These are phyloP conservation scores for Stictocephala bisonia DNA, from an alignment of 2,888 invertebrate genomes.

Conservation along the genomic window DNA sequence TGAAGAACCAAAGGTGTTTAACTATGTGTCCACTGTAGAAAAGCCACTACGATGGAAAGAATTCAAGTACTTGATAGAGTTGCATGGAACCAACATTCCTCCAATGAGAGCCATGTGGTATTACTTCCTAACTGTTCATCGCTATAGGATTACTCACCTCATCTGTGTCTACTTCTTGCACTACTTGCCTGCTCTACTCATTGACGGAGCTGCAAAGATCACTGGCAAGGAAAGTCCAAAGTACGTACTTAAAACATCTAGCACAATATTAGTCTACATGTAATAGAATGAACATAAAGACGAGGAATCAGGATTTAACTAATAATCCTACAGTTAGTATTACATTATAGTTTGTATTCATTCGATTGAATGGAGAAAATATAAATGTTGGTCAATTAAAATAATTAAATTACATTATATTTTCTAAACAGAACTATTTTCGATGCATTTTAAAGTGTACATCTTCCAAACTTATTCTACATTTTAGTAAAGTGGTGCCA, in stretches of 20 bases:
- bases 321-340: too few relatives aligned
- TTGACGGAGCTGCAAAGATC: conserved; percentile 73
- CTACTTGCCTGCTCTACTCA: conserved; percentile 75
- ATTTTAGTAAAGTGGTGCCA: too few relatives aligned
- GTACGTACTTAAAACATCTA: conserved; percentile 64
- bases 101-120: conserved; percentile 63
- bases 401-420: too few relatives aligned
- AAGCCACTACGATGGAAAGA: conserved; percentile 85
- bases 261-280: background rate
- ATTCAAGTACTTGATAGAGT: conserved; percentile 66
- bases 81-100: conserved; percentile 53
- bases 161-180: conserved; percentile 75
- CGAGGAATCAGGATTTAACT: too few relatives aligned
- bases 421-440: too few relatives aligned
- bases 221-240: conserved; percentile 73
- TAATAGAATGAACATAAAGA: too few relatives aligned
- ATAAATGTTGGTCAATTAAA: too few relatives aligned
- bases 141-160: conserved; percentile 67
- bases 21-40: conserved; percentile 84
- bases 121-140: conserved; percentile 70
- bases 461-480: too few relatives aligned
- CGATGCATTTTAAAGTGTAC: too few relatives aligned
- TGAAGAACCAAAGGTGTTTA: conserved; percentile 71
- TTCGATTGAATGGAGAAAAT: too few relatives aligned
- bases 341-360: too few relatives aligned